Conservation (phyloP, 1,140 invertebrate species). For the Leptinotarsa texana region DNA sequence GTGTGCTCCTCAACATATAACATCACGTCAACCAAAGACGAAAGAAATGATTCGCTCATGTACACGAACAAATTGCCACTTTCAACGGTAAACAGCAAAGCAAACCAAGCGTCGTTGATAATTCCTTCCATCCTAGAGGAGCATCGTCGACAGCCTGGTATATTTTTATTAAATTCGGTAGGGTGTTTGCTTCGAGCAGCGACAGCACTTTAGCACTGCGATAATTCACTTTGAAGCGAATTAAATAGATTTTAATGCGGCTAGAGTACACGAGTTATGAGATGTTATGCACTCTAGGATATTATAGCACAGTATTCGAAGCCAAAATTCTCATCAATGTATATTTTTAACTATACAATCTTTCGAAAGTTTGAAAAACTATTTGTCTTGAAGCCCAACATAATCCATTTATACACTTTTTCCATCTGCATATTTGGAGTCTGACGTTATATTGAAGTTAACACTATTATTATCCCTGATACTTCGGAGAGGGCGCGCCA, state of each 20-base stretch:
- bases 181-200: not conserved
- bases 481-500: too few relatives aligned
- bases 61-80: not conserved
- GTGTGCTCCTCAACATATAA: too few relatives aligned
- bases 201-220: slow-evolving; percentile 4
- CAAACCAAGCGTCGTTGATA: not conserved
- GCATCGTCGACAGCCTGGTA: not conserved
- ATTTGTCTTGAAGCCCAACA: too few relatives aligned
- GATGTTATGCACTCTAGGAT: not conserved
- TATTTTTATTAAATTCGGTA: not conserved
- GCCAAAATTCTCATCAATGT: too few relatives aligned
- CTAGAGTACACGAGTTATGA: not conserved
- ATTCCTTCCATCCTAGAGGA: not conserved
- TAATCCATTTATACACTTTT: too few relatives aligned
- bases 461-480: too few relatives aligned
- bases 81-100: not conserved
- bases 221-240: slow-evolving; percentile 4
- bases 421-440: too few relatives aligned
- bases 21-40: not conserved
- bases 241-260: slow-evolving; percentile 8
- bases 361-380: too few relatives aligned
- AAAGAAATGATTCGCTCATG: not conserved
- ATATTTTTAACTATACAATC: too few relatives aligned
- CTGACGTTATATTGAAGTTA: too few relatives aligned
- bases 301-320: too few relatives aligned